A percentile compares a stretch with the other conserved stretches of the same genome.
Conservation (phyloP, 2,888 invertebrate species). For the Escarpia spicata region DNA sequence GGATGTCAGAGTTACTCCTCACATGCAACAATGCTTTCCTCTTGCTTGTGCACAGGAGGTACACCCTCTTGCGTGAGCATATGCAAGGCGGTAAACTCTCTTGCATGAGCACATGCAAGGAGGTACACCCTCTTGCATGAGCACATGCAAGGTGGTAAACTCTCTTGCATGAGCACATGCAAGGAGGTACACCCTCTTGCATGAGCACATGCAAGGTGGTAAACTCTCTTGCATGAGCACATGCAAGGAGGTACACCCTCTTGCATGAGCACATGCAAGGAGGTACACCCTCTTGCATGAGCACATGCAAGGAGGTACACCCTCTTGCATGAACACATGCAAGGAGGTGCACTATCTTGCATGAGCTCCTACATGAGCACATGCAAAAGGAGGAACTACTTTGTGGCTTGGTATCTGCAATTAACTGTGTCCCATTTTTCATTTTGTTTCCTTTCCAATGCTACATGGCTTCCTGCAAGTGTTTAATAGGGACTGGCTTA, state of each 20-base stretch:
- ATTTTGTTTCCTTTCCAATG: background rate
- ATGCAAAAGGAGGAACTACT: background rate
- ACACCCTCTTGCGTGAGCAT: background rate
- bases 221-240: background rate
- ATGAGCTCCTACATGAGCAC: no score
- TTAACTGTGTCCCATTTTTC: background rate
- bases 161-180: background rate
- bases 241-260: background rate
- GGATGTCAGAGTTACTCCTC: slow-evolving; percentile 8
- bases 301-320: background rate
- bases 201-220: background rate
- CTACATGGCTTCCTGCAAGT: slow-evolving; percentile 16
- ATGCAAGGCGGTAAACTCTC: background rate
- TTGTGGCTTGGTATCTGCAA: background rate
- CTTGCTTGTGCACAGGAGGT: background rate
- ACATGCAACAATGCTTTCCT: background rate
- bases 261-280: no score
- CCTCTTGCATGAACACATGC: no score
- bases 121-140: background rate
- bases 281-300: background rate
- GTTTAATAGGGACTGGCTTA: background rate
- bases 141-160: background rate
- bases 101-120: background rate
- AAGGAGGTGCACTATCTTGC: no score
- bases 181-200: background rate